Evolutionary conservation across 2,888 invertebrate species (phyloP).

Genomic region (Chydorus sphaericus): DNA sequence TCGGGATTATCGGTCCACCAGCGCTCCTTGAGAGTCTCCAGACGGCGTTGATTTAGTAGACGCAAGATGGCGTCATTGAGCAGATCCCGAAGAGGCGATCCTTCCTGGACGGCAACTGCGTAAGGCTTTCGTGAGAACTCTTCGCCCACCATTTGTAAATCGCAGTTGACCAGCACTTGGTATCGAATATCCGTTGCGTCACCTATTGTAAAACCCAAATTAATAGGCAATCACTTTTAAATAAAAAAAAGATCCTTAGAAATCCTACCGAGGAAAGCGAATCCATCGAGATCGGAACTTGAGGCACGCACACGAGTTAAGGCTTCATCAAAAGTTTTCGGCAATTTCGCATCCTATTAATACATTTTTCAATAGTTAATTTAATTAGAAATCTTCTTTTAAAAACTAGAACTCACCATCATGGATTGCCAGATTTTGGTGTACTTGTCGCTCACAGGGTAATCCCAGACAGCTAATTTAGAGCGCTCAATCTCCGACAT

Average conservation of each 20-base stretch:
- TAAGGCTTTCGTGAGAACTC: slow-evolving; percentile 96
- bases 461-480: slow-evolving; percentile 95
- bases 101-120: slow-evolving; percentile 91
- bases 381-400: not conserved
- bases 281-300: slow-evolving; percentile 58
- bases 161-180: slow-evolving; percentile 64
- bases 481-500: slow-evolving; percentile 76
- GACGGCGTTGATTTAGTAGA: slow-evolving; percentile 75
- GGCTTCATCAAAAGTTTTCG: slow-evolving; percentile 62
- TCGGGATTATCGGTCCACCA: slow-evolving; percentile 91
- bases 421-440: slow-evolving; percentile 98
- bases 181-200: slow-evolving; percentile 88
- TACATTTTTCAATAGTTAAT: not conserved
- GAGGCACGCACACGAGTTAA: slow-evolving; percentile 47
- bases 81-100: slow-evolving; percentile 82
- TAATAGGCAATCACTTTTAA: not conserved
- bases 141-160: slow-evolving; percentile 82
- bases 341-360: slow-evolving; percentile 51
- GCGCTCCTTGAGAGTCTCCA: slow-evolving; percentile 84
- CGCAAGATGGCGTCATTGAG: slow-evolving; percentile 88
- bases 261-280: slow-evolving; percentile 62
- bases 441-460: slow-evolving; percentile 94
- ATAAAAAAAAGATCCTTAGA: not conserved
- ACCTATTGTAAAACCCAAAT: slow-evolving; percentile 31
- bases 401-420: slow-evolving; percentile 31